Evolutionary conservation across 1,140 invertebrate species (phyloP), one percentile per base, ranked within the genome.

Genomic region (Penaeus chinensis): DNA sequence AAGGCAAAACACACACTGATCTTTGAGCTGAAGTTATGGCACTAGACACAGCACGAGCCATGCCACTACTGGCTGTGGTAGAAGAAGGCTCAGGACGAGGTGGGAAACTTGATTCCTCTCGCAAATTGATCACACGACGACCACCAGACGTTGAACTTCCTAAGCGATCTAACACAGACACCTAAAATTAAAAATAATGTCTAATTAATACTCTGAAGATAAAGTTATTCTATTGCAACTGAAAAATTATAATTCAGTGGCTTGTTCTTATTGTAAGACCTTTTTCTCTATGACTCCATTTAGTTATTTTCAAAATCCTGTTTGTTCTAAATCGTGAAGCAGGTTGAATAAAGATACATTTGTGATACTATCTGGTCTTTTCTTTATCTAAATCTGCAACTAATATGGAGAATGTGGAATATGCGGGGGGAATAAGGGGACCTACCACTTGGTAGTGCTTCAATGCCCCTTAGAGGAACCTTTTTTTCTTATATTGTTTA

Each of bases 91-190:
- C 83, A 24, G 60, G 32, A 27, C 89, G 85, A 20, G 80, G 71
- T 0, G 87, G 76, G 78, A 82, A 80, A 54, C 87, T 79, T 22
- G 87, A 90, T 84, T 90, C 89, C 27, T 90, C 89, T 8, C 84
- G 83, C 27, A 90, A 69, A 42, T 89, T 90, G 20, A 90, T 82
- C 18, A 90, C 77, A 16, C 85, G 81, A n/a, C 82, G 81, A 42
- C 86, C 81, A 65, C 86, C 47, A 19, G 71, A 74, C 0, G 65
- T 13, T 32, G 66, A 54, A 61, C 37, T 76, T 60, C 86, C 80
- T 24, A 87, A 65, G 18, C 86, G 80, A 66, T 82, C 80, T 62
- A 87, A 78, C 3, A 87, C 81, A 32, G 86, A 87, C 8, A 62
- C 65, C 86, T 87, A 79, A 65, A 83, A 74, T 22, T 77, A n/a